Conservation (phyloP, 1,140 invertebrate species). For the Bombus pyrosoma region DNA sequence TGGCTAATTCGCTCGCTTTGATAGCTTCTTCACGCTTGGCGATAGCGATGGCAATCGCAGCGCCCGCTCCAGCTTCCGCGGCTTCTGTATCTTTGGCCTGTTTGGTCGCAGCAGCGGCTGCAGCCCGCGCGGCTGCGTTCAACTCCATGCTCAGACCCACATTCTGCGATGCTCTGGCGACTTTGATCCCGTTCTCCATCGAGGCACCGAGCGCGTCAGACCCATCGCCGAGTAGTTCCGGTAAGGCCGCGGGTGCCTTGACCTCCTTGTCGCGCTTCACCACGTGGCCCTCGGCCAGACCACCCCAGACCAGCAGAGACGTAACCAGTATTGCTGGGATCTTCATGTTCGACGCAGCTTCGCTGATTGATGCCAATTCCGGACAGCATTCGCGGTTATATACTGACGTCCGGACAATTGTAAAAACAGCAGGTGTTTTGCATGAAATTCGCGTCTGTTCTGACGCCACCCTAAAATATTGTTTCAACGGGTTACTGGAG, state of each 20-base stretch:
- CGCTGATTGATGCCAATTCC: slow-evolving; percentile 35
- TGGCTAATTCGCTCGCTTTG: background rate
- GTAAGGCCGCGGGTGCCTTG: background rate
- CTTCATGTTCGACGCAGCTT: slow-evolving; percentile 55
- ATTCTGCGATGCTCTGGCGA: background rate
- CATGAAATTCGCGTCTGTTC: background rate
- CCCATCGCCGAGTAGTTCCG: background rate
- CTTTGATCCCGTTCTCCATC: background rate
- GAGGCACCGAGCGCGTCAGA: background rate
- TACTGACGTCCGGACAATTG: slow-evolving; percentile 25
- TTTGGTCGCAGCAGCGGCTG: background rate
- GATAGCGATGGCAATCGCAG: background rate
- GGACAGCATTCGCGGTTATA: slow-evolving; percentile 12
- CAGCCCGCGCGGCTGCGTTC: background rate
- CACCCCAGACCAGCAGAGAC: slow-evolving; percentile 42
- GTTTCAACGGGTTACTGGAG: background rate
- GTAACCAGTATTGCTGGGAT: slow-evolving; percentile 20
- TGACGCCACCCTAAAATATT: slow-evolving; percentile 23
- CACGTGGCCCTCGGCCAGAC: slow-evolving; percentile 20
- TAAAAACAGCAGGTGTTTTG: slow-evolving; percentile 22
- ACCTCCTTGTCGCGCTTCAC: background rate
- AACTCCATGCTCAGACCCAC: background rate
- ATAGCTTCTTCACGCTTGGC: background rate
- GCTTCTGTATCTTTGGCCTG: background rate
- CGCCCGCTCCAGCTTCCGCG: slow-evolving; percentile 2